Percentiles rank a stretch among this genome's conserved stretches.
These are phyloP conservation scores for Ostrea edulis DNA, from an alignment of 1,140 invertebrate genomes.

Conservation along the genomic window DNA sequence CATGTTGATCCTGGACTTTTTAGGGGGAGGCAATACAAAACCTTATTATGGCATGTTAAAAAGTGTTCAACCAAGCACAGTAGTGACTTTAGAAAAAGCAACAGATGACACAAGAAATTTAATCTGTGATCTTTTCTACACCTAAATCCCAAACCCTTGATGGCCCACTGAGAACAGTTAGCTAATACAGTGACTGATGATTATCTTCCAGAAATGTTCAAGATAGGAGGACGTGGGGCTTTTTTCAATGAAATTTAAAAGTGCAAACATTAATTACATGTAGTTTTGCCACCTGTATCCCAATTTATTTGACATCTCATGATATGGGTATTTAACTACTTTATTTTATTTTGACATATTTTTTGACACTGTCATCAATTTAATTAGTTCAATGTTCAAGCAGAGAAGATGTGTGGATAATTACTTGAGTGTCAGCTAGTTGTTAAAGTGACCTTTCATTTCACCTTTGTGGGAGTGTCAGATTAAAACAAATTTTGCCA, in stretches of 20 bases:
- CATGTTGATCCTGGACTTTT: background rate
- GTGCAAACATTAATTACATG: background rate
- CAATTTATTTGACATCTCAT: constrained; percentile 1
- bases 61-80: background rate
- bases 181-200: background rate
- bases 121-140: background rate
- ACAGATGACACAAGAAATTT: background rate
- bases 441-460: background rate
- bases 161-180: background rate
- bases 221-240: background rate
- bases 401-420: background rate
- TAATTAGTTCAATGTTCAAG: background rate
- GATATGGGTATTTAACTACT: background rate
- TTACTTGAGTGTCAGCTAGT: background rate
- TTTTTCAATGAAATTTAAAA: background rate
- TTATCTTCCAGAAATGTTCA: background rate
- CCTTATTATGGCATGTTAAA: background rate
- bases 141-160: background rate
- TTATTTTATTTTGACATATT: constrained; percentile 20
- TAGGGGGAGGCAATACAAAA: background rate
- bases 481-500: background rate
- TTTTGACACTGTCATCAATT: background rate
- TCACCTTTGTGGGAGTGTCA: background rate
- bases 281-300: background rate
- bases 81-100: background rate